Percentiles rank a stretch among this genome's conserved stretches.
These are phyloP conservation scores for Heliconius eleuchia DNA, from an alignment of 1,140 invertebrate genomes.

Conservation along the genomic window DNA sequence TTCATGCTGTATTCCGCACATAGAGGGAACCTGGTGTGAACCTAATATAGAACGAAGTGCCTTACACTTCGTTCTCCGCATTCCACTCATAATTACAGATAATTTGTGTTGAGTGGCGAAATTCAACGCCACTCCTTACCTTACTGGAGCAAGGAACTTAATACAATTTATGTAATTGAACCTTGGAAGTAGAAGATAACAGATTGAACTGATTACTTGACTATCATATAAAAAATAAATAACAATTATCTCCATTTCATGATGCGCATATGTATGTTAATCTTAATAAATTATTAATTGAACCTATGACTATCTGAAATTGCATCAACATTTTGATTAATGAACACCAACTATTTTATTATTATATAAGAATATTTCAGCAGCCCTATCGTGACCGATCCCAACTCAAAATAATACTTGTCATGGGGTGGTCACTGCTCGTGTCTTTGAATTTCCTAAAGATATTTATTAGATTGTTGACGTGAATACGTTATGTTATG, in stretches of 20 bases:
- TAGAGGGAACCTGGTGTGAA: background rate
- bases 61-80: background rate
- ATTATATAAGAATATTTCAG: background rate
- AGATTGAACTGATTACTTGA: too few relatives aligned
- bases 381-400: conserved; percentile 56
- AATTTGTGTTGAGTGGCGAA: background rate
- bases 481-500: conserved; percentile 52
- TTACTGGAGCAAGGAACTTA: background rate
- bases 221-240: too few relatives aligned
- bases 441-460: conserved; percentile 54
- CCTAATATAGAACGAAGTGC: background rate
- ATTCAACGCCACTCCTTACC: background rate
- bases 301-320: background rate
- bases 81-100: background rate
- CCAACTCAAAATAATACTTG: conserved; percentile 67
- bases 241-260: too few relatives aligned
- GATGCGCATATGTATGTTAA: too few relatives aligned
- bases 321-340: background rate
- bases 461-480: conserved; percentile 61
- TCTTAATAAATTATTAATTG: too few relatives aligned
- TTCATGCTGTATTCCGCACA: background rate
- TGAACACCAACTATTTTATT: background rate
- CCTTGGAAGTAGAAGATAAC: too few relatives aligned
- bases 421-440: conserved; percentile 59
- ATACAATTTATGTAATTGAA: too few relatives aligned